phyloP scores from a whole-genome alignment of 2,888 invertebrate species.

The Hipparchia semele region DNA sequence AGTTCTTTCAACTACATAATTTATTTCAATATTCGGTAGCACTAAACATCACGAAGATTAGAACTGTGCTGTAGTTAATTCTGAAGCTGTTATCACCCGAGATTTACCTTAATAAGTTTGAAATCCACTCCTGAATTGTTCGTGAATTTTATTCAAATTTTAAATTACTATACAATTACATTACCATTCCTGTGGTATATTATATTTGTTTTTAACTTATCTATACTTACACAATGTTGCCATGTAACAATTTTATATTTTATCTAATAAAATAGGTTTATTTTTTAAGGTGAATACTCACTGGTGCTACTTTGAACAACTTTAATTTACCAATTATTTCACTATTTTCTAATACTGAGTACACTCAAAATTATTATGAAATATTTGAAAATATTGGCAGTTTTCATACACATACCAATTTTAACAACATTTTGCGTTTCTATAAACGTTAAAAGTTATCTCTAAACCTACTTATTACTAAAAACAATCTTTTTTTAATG shows the following conservation, averaged over 20 bases:
- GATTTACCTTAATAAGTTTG: neutral
- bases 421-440: too few relatives aligned
- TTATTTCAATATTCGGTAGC: too few relatives aligned
- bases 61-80: too few relatives aligned
- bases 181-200: conserved; percentile 9
- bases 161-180: conserved; percentile 1
- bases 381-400: neutral
- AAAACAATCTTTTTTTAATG: too few relatives aligned
- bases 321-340: neutral
- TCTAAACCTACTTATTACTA: too few relatives aligned
- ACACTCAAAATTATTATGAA: neutral
- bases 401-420: too few relatives aligned
- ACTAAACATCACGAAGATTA: too few relatives aligned
- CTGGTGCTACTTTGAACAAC: conserved; percentile 13
- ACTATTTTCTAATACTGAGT: neutral
- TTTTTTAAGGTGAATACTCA: conserved; percentile 16
- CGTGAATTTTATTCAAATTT: neutral
- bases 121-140: neutral
- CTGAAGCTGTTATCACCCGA: too few relatives aligned
- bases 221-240: conserved; percentile 23
- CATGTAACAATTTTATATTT: conserved; percentile 33
- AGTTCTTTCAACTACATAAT: too few relatives aligned
- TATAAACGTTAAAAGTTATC: too few relatives aligned
- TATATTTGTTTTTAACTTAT: neutral
- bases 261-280: neutral